phyloP scores from a whole-genome alignment of 2,113 vertebrate genomes.

The Pseudolaguvia tuberculata region DNA sequence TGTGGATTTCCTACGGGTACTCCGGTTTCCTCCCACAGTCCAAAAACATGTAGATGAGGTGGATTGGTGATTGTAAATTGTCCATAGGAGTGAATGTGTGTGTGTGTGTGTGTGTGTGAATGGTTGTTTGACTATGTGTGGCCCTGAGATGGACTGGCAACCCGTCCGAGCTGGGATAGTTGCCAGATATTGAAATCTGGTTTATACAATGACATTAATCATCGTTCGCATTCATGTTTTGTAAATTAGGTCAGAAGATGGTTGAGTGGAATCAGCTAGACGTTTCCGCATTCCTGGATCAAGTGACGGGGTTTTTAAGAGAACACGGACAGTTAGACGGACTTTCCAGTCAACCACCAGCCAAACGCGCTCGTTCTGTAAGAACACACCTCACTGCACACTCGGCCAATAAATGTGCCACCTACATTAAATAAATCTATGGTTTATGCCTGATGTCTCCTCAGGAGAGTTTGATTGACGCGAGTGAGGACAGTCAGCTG shows the following conservation, averaged over 20 bases:
- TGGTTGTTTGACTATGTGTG: too few species aligned
- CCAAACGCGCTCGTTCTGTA: conserved; percentile 89
- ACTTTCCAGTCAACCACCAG: conserved; percentile 86
- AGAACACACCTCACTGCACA: conserved; percentile 50
- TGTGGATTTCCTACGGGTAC: too few species aligned
- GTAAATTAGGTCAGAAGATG: conserved; percentile 85
- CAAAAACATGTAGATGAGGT: too few species aligned
- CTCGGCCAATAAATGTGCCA: too few species aligned
- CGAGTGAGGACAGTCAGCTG: conserved; percentile 97
- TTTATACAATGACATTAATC: neutral
- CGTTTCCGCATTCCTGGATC: conserved; percentile 94
- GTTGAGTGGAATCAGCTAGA: conserved; percentile 98
- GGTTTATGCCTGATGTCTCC: neutral
- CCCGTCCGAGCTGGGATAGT: too few species aligned
- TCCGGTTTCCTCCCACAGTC: too few species aligned
- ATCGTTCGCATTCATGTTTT: neutral
- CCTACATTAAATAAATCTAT: too few species aligned
- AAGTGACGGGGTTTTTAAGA: conserved; percentile 89
- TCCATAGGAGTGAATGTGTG: too few species aligned
- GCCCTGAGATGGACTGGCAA: too few species aligned
- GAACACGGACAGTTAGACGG: conserved; percentile 96
- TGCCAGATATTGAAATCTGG: too few species aligned
- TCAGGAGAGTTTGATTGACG: conserved; percentile 97
- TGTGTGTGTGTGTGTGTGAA: too few species aligned
- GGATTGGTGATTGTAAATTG: too few species aligned